These are phyloP conservation scores for Zygothrica quintamaculata DNA, from an alignment of 2,888 invertebrate species.

Conservation along the genomic window DNA sequence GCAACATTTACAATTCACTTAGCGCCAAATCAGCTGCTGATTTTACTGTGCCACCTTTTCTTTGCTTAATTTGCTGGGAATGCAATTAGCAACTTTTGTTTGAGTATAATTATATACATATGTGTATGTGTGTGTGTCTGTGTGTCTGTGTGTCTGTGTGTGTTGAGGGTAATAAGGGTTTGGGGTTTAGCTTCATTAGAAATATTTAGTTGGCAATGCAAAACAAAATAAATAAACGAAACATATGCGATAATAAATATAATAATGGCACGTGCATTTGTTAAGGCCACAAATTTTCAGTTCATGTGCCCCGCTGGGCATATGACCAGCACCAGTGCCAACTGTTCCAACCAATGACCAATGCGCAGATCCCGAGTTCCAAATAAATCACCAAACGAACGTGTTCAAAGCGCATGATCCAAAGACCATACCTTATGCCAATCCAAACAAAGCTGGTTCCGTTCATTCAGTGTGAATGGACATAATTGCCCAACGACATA, in stretches of 20 bases:
- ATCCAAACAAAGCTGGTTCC: slow-evolving; percentile 38
- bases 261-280: slow-evolving; percentile 51
- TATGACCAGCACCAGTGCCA: slow-evolving; percentile 20
- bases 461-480: slow-evolving; percentile 18
- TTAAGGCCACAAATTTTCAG: slow-evolving; percentile 6
- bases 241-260: slow-evolving; percentile 60
- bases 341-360: too few species aligned
- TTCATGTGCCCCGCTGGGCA: slow-evolving; percentile 14
- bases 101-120: neutral
- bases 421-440: slow-evolving; percentile 45
- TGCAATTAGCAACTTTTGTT: slow-evolving; percentile 52
- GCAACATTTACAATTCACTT: slow-evolving; percentile 29
- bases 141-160: too few species aligned
- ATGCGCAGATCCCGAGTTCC: slow-evolving; percentile 38
- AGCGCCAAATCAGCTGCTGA: slow-evolving; percentile 26
- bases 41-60: neutral
- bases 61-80: neutral
- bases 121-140: too few species aligned
- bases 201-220: slow-evolving; percentile 26
- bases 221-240: slow-evolving; percentile 40
- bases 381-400: slow-evolving; percentile 30
- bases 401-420: slow-evolving; percentile 36
- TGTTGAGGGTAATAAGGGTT: too few species aligned
- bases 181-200: slow-evolving; percentile 26
- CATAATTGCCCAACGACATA: slow-evolving; percentile 26